Percentiles rank a stretch among this genome's conserved stretches.
These are phyloP conservation scores for Copidosoma floridanum DNA, from an alignment of 1,140 invertebrate genomes.

Conservation along the genomic window DNA sequence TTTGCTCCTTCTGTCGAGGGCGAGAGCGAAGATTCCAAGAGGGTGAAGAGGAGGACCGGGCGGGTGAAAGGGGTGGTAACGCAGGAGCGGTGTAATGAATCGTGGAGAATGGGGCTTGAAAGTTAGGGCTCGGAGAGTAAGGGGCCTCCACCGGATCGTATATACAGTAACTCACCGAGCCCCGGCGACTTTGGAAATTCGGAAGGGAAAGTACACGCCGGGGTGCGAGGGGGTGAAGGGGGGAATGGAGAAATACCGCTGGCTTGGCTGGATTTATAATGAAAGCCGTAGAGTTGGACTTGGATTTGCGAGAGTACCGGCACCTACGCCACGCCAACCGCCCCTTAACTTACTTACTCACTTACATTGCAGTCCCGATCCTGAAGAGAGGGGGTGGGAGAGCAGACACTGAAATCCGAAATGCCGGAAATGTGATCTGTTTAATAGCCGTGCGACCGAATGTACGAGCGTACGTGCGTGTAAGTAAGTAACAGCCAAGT, in stretches of 20 bases:
- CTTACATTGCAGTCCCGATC: too few species aligned
- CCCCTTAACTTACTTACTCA: too few species aligned
- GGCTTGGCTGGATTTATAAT: slow-evolving; percentile 52
- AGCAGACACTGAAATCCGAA: slow-evolving; percentile 52
- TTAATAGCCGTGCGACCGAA: slow-evolving; percentile 49
- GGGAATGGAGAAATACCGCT: not conserved
- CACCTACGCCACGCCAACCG: slow-evolving; percentile 31
- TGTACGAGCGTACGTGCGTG: too few species aligned
- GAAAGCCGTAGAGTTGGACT: slow-evolving; percentile 53
- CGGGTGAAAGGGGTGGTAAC: slow-evolving; percentile 17
- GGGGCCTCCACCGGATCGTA: too few species aligned
- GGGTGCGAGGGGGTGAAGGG: slow-evolving; percentile 3
- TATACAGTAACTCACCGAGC: not conserved
- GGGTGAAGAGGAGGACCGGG: not conserved
- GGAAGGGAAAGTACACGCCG: slow-evolving; percentile 13
- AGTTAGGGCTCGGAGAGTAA: slow-evolving; percentile 49
- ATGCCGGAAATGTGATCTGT: slow-evolving; percentile 50
- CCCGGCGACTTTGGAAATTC: slow-evolving; percentile 17
- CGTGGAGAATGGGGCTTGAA: slow-evolving; percentile 43
- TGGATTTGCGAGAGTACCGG: slow-evolving; percentile 51
- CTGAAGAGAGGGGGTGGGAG: slow-evolving; percentile 30
- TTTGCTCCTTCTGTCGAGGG: slow-evolving; percentile 26
- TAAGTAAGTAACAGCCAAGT: too few species aligned
- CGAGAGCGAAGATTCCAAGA: slow-evolving; percentile 9
- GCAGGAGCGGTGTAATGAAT: slow-evolving; percentile 29